Evolutionary conservation across 2,797 vertebrate genomes (phyloP), one percentile per base, ranked within the genome.

Genomic region (Mormyrus hasselquistii): DNA sequence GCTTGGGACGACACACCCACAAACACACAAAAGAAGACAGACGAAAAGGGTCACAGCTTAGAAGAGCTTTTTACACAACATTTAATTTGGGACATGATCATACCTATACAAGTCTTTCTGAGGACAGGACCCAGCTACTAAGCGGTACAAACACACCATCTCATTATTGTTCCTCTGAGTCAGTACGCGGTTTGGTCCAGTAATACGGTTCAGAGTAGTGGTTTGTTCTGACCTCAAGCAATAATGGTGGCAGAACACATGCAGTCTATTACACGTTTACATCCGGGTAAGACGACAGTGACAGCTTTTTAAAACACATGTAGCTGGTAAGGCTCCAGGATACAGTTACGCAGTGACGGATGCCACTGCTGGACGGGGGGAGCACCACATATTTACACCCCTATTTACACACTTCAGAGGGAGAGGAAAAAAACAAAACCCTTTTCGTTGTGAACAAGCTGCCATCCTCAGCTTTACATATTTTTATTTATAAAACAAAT

Each of bases 61-160:
- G 52, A 92, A 91, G 90, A 92, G 62, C 93, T 91, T 96, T 95
- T 95, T 93, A 94, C 96, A 98, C 97, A 95, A 97, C 96, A 96
- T 96, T 98, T 97, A 97, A 97, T 97, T 97, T 97, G 95, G 96
- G 97, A 97, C 96, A 96, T 97, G 97, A 98, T 96, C 95, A 96
- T 96, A 97, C 97, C 96, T 97, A 97, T 97, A 97, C 96, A 52
- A 62, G 97, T 95, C 97, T 96, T 95, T 95, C 95, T 95, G 96
- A 97, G 95, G 97, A 98, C 97, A 97, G 94, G 93, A 96, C 96
- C 95, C 95, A 96, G 96, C 96, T 96, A 97, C 97, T 97, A 95
- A 96, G 96, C 96, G 95, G 95, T 93, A 95, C 95, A 95, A 87
- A 79, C 38, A 79, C 34, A 59, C 53, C 34, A 59, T 41, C 93